Percentiles rank a stretch among this genome's conserved stretches.
These are phyloP conservation scores for Etheostoma nigrum DNA, from an alignment of 2,797 vertebrate species.

Conservation along the genomic window DNA sequence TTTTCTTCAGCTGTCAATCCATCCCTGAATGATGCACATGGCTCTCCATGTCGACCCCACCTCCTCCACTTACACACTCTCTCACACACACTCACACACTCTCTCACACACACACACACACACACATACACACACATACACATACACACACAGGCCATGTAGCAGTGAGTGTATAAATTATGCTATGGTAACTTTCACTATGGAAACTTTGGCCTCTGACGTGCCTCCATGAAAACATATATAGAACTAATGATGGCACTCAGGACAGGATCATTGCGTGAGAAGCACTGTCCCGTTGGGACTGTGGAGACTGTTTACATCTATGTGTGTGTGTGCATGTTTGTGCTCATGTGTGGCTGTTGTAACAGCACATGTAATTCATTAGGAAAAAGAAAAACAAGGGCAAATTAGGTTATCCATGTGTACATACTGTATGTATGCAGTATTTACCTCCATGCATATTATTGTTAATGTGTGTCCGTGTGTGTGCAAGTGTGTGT, in stretches of 20 bases:
- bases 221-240: constrained; percentile 45
- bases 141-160: too few relatives aligned
- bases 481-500: neutral
- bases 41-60: constrained; percentile 2
- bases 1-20: constrained; percentile 80
- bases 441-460: neutral
- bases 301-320: constrained; percentile 42
- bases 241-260: constrained; percentile 54
- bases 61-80: neutral
- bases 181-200: constrained; percentile 75
- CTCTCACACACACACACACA: constrained; percentile 11
- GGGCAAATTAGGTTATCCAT: neutral
- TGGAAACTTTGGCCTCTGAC: constrained; percentile 69
- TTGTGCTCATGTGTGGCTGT: neutral
- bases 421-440: neutral
- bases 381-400: neutral
- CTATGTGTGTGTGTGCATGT: constrained; percentile 11
- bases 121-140: constrained; percentile 6
- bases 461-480: neutral
- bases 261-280: constrained; percentile 52
- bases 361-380: neutral
- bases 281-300: constrained; percentile 56
- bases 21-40: constrained; percentile 66
- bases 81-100: constrained; percentile 17
- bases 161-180: constrained; percentile 31